Base-by-base conservation (phyloP, 2,113 vertebrate species). In the Xenopus borealis region DNA sequence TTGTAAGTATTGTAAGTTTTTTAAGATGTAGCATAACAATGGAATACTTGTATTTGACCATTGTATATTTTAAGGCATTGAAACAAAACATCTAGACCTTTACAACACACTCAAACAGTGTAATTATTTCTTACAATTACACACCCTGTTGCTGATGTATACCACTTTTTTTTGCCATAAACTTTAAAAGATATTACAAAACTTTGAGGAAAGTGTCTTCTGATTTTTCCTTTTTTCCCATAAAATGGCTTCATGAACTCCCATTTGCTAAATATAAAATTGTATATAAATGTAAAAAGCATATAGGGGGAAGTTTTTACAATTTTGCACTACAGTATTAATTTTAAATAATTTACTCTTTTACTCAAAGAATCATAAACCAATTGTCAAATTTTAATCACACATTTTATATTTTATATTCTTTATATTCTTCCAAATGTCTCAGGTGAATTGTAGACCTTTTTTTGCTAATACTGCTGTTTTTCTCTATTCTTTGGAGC, bases 61-160 rank as follows among this genome's bases (percentile, higher is more conserved):
- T 69, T 68, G 72, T 75, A 62, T 53, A 75, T 75, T 69, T 68
- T 47, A 62, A 75, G 55, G 57, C 72, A 62, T 62, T 69, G 72
- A 69, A 57, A 46, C 46, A 57, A n/a, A 52, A 57, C 44, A 62
- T 75, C 57, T 52, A 69, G 46, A 62, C 20, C 45, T 23, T 75
- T 68, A 69, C 65, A 75, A 57, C 57, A 27, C 67, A 55, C 59
- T 68, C 66, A 75, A 61, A 68, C 65, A 61, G 44, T 47, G 57
- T 65, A 53, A 69, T 75, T 75, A 75, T 75, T 62, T 62, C 72
- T 23, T 75, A 75, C 66, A 69, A 75, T 69, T 75, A 62, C 57
- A 62, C 59, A 68, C 23, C 72, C 44, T 40, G 45, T 45, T 68
- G 59, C 62, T 57, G 23, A 53, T 61, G 44, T 44, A 30, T 61